Evolutionary conservation across 2,113 vertebrate species (phyloP), one percentile per base, ranked within the genome.

Genomic region (Eurypyga helias): DNA sequence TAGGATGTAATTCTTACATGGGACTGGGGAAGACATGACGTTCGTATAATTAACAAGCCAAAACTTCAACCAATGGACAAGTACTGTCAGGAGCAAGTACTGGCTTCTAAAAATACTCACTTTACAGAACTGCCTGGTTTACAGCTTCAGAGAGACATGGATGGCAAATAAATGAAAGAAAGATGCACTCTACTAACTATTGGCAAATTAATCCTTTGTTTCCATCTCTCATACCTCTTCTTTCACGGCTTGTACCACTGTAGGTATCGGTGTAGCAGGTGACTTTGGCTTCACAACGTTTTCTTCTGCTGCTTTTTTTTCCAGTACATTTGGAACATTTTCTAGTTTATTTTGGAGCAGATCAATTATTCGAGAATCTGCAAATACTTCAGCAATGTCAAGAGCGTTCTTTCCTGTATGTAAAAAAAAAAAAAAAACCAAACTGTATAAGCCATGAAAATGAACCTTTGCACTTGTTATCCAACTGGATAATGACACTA

Each of bases 381-480:
- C 98, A 92, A 98, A 99, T 5, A 96, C 97, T 77, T 90, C 94
- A 65, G 99, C 99, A 67, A 99, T 77, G 58, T 99, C 98, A 62
- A 99, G 98, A 87, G 98, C 98, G 88, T 76, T 98, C 76, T 98
- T 98, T 60, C 98, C 99, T 99, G 83, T 48, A 61, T 85, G 93
- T 33, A 55, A 82, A 93, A 89, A 45, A 72, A 70, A 0, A 60
- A 64, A 29, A n/a, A n/a, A n/a, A n/a, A n/a, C n/a, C 41, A 17
- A 78, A 33, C 49, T 62, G 8, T n/a, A 83, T 65, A 79, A 95
- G 58, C 34, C 3, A 89, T 33, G 52, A 54, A 89, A 81, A 80
- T 69, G 26, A 84, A 49, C 17, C 14, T 54, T 51, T 60, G 41
- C 17, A 45, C 7, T 52, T 66, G 24, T 49, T 46, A 26, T 8